Conservation (phyloP, 2,797 vertebrate genomes). For the Borostomias antarcticus region DNA sequence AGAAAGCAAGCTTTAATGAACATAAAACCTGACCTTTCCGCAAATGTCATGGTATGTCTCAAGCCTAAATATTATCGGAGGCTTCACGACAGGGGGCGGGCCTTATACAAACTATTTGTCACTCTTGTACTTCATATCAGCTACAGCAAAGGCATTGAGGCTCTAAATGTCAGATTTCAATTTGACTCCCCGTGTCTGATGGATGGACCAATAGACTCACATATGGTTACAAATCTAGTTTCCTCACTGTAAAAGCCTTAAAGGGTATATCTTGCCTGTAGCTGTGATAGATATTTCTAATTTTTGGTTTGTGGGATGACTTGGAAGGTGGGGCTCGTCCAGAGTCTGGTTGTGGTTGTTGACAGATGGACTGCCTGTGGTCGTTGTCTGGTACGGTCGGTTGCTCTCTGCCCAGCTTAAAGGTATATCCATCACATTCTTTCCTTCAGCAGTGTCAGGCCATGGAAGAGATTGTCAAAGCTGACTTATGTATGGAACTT, state of each 20-base stretch:
- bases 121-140: conserved; percentile 69
- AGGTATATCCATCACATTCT: conserved; percentile 59
- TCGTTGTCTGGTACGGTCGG: conserved; percentile 42
- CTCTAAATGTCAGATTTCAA: conserved; percentile 79
- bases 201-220: conserved; percentile 63
- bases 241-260: too few species aligned
- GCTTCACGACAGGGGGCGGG: conserved; percentile 54
- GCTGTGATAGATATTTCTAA: conserved; percentile 47
- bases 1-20: conserved; percentile 54
- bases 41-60: conserved; percentile 70
- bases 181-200: conserved; percentile 66
- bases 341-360: conserved; percentile 58
- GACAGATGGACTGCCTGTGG: conserved; percentile 58
- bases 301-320: conserved; percentile 31
- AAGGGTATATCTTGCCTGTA: too few species aligned
- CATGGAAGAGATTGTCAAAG: conserved; percentile 66
- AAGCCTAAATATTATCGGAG: conserved; percentile 68
- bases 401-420: conserved; percentile 48
- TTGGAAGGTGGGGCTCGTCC: conserved; percentile 41
- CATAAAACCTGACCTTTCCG: conserved; percentile 71
- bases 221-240: conserved; percentile 60
- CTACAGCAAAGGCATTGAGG: conserved; percentile 56
- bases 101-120: conserved; percentile 72
- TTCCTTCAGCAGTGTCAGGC: conserved; percentile 58
- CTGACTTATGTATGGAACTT: conserved; percentile 65